Evolutionary conservation across 1,140 invertebrate genomes (phyloP).

Genomic region (Cydia strobilella): DNA sequence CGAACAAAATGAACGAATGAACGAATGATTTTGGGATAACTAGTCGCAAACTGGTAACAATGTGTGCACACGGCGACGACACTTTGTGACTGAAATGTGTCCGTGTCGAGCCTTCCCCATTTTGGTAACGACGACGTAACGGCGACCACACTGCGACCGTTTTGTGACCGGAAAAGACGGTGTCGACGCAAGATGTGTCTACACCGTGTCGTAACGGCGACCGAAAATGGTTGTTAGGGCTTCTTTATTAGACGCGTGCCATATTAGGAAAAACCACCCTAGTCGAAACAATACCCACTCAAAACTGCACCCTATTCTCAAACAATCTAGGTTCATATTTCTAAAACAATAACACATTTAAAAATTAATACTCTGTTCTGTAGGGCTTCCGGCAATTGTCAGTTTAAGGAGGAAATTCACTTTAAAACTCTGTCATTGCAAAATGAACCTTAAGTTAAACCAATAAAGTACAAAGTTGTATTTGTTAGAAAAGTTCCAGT

Average conservation of each 20-base stretch:
- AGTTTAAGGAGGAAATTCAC: constrained; percentile 27
- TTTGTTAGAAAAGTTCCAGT: not conserved
- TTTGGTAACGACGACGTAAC: no score
- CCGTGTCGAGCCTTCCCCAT: no score
- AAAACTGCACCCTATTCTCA: not conserved
- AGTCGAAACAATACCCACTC: not conserved
- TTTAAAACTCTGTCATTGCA: not conserved
- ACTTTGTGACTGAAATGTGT: no score
- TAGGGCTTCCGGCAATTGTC: constrained; percentile 14
- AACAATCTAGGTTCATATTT: not conserved
- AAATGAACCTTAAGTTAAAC: not conserved
- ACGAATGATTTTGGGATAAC: no score
- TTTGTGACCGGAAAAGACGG: no score
- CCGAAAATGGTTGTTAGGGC: no score
- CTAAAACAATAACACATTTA: not conserved
- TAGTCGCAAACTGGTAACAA: no score
- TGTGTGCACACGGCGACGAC: no score
- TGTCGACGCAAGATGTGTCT: no score
- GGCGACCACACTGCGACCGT: no score
- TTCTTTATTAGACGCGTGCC: not conserved
- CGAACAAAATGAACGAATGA: no score
- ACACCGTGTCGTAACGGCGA: no score
- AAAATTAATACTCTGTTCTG: not conserved
- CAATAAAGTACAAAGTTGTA: not conserved
- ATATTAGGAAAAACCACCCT: not conserved